These are phyloP conservation scores for Dasysyrphus tricinctus DNA, from an alignment of 2,888 invertebrate species.

Conservation along the genomic window DNA sequence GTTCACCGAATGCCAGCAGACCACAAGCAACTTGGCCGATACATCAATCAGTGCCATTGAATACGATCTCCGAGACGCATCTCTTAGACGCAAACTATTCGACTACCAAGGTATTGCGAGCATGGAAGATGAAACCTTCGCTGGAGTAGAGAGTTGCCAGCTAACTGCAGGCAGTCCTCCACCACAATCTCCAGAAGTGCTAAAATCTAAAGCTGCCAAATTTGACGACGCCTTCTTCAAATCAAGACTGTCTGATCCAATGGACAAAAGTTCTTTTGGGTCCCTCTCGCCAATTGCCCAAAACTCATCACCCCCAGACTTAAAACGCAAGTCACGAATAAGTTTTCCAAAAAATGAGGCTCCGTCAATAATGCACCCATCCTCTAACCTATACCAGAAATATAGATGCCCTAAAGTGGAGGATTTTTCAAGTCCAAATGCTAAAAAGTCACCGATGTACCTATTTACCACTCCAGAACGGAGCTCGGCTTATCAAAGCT, in stretches of 20 bases:
- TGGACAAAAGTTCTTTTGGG: constrained; percentile 81
- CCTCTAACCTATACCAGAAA: constrained; percentile 19
- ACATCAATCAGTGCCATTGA: constrained; percentile 84
- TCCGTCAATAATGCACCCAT: background rate
- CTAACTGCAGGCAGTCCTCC: constrained; percentile 75
- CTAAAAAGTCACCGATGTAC: constrained; percentile 21
- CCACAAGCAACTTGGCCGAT: constrained; percentile 82
- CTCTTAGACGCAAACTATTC: constrained; percentile 82
- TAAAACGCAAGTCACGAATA: constrained; percentile 38
- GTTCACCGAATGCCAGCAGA: constrained; percentile 82
- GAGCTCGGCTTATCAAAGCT: constrained; percentile 77
- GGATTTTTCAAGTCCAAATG: constrained; percentile 21
- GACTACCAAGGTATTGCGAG: constrained; percentile 79
- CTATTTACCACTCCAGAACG: constrained; percentile 79
- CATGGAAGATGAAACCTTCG: constrained; percentile 74
- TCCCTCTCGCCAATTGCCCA: constrained; percentile 82
- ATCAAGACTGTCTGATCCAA: constrained; percentile 79
- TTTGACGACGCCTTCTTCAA: constrained; percentile 45
- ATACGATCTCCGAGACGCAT: constrained; percentile 80
- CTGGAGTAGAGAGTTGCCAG: constrained; percentile 32
- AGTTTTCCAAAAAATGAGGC: background rate
- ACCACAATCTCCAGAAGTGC: constrained; percentile 71
- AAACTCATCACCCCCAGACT: constrained; percentile 32
- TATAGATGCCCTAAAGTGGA: constrained; percentile 42
- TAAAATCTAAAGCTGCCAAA: constrained; percentile 16